Evolutionary conservation across 2,113 vertebrate species (phyloP), one percentile per base, ranked within the genome.

Genomic region (Forbesichthys agassizii): DNA sequence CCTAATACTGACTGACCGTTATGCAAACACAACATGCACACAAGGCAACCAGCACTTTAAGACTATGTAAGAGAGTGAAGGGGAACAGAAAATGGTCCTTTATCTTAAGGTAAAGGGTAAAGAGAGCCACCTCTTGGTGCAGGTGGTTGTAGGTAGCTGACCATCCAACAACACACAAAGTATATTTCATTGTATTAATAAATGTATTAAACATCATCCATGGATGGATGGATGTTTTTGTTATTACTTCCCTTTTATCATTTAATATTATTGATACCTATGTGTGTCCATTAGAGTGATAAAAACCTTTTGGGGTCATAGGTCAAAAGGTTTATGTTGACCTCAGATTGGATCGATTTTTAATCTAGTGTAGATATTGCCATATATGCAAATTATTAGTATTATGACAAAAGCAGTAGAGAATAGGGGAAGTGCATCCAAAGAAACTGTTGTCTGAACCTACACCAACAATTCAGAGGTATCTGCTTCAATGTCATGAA

Each of bases 1-100:
- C 33, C 62, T 53, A 66, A 79, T 12, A 66, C 76, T 54, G 71
- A 55, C 75, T 66, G 51, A 64, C 36, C 70, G 55, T 59, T 63
- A 42, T 56, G 68, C 56, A 62, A 69, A 54, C 36, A 60, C 5
- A 53, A 60, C 49, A 68, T 69, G 56, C 27, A 61, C 66, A 58
- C 66, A 51, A 78, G 66, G 79, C 72, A 51, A 61, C 7, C 36
- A 1, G 6, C 36, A 42, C 36, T 42, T 42, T 42, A 42, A 42
- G 36, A 42, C 36, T 42, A 42, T 42, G 36, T 1, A 42, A 42
- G 36, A 42, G 0, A 42, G 36, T 42, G 36, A 42, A 42, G 36
- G 7, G 36, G 36, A 8, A 42, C 36, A 42, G 36, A 42, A 42
- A 1, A 42, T 5, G 3, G 36, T 42, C 27, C 27, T 27, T 42